phyloP scores from a whole-genome alignment of 2,113 vertebrate species.

The Corythaixoides concolor region DNA sequence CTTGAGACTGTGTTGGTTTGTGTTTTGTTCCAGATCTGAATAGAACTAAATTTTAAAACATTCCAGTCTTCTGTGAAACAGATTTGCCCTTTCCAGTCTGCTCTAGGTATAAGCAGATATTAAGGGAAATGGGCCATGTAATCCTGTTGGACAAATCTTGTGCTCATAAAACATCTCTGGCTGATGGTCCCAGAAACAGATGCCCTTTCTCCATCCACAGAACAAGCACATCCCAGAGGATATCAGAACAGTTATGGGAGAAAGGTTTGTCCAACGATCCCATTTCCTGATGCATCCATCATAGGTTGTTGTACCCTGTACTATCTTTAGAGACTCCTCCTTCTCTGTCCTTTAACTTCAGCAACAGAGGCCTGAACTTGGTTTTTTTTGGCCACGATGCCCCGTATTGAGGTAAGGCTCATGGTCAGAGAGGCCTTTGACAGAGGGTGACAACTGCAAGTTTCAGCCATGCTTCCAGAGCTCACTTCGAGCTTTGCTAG shows the following conservation, averaged over 20 bases:
- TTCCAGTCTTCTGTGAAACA: neutral
- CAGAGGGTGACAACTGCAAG: neutral
- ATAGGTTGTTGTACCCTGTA: neutral
- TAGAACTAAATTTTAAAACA: neutral
- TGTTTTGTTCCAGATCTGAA: neutral
- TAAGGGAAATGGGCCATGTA: neutral
- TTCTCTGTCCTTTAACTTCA: neutral
- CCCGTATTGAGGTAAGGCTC: neutral
- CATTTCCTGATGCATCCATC: neutral
- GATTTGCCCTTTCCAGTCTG: neutral
- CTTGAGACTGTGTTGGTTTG: neutral
- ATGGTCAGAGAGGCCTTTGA: neutral
- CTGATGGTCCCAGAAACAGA: neutral
- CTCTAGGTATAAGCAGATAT: neutral
- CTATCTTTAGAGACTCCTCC: neutral
- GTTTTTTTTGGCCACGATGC: neutral
- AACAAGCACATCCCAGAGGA: neutral
- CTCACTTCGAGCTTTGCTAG: neutral
- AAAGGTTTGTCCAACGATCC: neutral
- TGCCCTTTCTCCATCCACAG: neutral
- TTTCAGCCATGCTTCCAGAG: neutral
- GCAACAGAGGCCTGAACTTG: neutral
- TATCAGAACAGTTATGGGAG: neutral
- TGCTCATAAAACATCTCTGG: neutral
- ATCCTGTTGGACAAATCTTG: neutral